Conservation (phyloP, 2,797 vertebrate species). For the Falco naumanni region DNA sequence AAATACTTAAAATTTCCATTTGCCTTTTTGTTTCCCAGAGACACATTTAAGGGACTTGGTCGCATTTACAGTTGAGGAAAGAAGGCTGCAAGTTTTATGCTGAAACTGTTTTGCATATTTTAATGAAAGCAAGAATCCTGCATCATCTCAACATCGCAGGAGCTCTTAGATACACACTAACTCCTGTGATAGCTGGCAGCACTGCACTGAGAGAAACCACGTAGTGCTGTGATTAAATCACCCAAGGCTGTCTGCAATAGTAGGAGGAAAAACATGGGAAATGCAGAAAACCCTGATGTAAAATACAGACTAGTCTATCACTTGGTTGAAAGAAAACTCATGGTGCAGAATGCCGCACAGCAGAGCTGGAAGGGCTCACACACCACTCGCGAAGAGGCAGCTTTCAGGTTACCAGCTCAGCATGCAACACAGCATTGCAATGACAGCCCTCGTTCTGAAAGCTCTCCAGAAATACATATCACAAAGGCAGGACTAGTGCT, state of each 20-base stretch:
- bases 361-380: neutral
- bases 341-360: neutral
- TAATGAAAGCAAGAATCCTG: neutral
- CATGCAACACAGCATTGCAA: neutral
- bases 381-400: neutral
- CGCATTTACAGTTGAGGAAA: neutral
- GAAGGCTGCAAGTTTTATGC: neutral
- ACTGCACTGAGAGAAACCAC: neutral
- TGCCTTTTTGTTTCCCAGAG: neutral
- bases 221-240: neutral
- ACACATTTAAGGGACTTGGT: neutral
- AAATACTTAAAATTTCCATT: neutral
- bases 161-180: neutral
- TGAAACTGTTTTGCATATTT: neutral
- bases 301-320: neutral
- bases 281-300: neutral
- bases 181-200: neutral
- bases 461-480: neutral
- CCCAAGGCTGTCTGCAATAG: neutral
- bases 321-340: neutral
- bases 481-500: neutral
- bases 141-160: neutral
- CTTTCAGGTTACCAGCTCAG: neutral
- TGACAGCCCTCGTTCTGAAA: neutral
- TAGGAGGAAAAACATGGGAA: neutral